Base-by-base conservation (phyloP, 2,888 invertebrate genomes). In the Pammene aurita region DNA sequence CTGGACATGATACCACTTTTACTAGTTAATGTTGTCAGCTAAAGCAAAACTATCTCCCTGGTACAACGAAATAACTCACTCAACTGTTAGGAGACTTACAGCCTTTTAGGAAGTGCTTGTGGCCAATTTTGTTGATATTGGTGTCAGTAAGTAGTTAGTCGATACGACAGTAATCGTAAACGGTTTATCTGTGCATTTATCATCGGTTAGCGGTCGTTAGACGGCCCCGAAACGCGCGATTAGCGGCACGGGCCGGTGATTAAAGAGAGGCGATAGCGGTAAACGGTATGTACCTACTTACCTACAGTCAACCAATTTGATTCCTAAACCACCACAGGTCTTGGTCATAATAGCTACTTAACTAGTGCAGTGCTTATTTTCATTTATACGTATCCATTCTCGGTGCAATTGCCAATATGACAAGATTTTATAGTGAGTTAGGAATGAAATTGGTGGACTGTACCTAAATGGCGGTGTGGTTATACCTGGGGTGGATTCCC, bases 141-240 rank as follows among this genome's bases (percentile, higher is more conserved):
- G 58, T 58, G 58, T 58, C 58, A 34, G 44, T 44, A 46, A 58
- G 34, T 26, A 16, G 58, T 58, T 44, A 44, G 26, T 57, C 42
- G 57, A 57, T 42, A 42, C 6, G 41, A 42, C 42, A 14, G 34
- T 26, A 58, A 58, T 58, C 1, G 58, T 44, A 34, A 46, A 58
- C 34, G 34, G 44, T 58, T 34, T 58, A 46, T 58, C 44, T 14
- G 34, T 34, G 44, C 44, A 41, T 44, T 44, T 58, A 46, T 58
- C 58, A 34, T 13, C 44, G 58, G 34, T 58, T 46, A 58, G 58
- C 34, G 58, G 44, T 44, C 58, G 44, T 44, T 44, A 44, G 58
- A 13, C 16, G 38, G 7, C 16, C 10, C 16, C 18, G 13, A 26
- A 1, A 42, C 6, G n/a, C 42, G 44, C 34, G 58, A 58, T 58